Base-by-base conservation (phyloP, 2,113 vertebrate species). In the Microtus oregoni region DNA sequence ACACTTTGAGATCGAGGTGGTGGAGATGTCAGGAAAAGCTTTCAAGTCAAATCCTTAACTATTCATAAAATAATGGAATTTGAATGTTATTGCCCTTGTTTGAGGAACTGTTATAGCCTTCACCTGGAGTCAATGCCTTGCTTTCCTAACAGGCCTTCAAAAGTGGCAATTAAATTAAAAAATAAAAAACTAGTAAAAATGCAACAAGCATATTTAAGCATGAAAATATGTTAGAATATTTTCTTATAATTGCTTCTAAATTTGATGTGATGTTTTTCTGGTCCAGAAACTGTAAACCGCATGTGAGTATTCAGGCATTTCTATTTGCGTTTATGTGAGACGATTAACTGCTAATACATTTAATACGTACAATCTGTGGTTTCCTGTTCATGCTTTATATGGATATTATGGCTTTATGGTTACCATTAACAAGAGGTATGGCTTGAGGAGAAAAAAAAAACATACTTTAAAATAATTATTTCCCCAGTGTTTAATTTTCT, bases 311-410 rank as follows among this genome's bases (percentile, higher is more conserved):
- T 95, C 95, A 58, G n/a, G 82, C 28, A 87, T 92, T 95, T 96
- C 91, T 68, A 89, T 87, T 94, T 61, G 30, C 38, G 52, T 95
- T 97, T 96, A 97, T 97, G 68, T 41, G 70, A n/a, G 68, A 35
- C 35, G 85, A 58, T 96, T 97, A 97, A 91, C 63, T 94, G 86
- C 70, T 95, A 82, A 86, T 96, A 94, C 14, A 24, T 92, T 94
- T 95, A 92, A 89, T 95, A 91, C 72, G 63, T 76, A 95, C 93
- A 90, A 96, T 92, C 41, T 15, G 41, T 77, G 68, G 86, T 92
- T 94, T 95, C 52, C 85, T 96, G 35, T 97, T 97, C 94, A 93
- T 61, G 85, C 91, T 97, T 92, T 95, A 92, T 96, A 90, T 91
- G 82, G 55, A 89, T 90, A 85, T 87, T 97, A 91, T 94, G 41